A percentile compares a stretch with the other conserved stretches of the same genome.
These are phyloP conservation scores for Solea senegalensis DNA, from an alignment of 2,113 vertebrate genomes.

Conservation along the genomic window DNA sequence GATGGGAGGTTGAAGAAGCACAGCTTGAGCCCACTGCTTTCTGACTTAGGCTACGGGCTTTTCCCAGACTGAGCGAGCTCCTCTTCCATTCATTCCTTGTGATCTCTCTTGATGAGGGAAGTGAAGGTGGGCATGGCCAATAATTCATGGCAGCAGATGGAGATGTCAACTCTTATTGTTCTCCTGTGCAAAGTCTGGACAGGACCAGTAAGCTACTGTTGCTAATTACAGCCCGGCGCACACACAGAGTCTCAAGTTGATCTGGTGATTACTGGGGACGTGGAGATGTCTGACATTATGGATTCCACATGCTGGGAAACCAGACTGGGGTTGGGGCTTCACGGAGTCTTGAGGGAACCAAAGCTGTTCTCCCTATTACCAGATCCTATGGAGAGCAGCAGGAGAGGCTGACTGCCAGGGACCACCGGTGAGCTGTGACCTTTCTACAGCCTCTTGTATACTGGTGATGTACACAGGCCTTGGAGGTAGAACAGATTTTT, in stretches of 20 bases:
- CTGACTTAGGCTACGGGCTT: slow-evolving; percentile 50
- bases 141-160: slow-evolving; percentile 74
- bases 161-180: slow-evolving; percentile 74
- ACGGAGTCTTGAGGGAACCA: slow-evolving; percentile 32
- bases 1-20: slow-evolving; percentile 56
- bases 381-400: slow-evolving; percentile 42
- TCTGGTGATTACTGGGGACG: slow-evolving; percentile 60
- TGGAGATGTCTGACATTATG: slow-evolving; percentile 70
- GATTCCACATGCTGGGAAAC: slow-evolving; percentile 60
- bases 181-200: slow-evolving; percentile 70
- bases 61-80: slow-evolving; percentile 43
- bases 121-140: slow-evolving; percentile 42
- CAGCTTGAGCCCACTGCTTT: slow-evolving; percentile 58
- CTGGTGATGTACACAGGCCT: slow-evolving; percentile 23
- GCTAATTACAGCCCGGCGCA: slow-evolving; percentile 66
- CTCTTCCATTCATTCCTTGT: slow-evolving; percentile 17
- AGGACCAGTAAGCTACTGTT: slow-evolving; percentile 56
- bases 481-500: slow-evolving; percentile 17
- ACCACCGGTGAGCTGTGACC: slow-evolving; percentile 61
- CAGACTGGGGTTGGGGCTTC: slow-evolving; percentile 54
- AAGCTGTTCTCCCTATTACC: slow-evolving; percentile 31
- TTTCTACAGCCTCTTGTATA: slow-evolving; percentile 56
- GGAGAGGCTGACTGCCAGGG: slow-evolving; percentile 41
- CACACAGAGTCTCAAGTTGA: slow-evolving; percentile 41
- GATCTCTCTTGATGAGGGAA: slow-evolving; percentile 42